Evolutionary conservation across 2,797 vertebrate species (phyloP), one percentile per base, ranked within the genome.

Genomic region (Leptoclinus maculatus): DNA sequence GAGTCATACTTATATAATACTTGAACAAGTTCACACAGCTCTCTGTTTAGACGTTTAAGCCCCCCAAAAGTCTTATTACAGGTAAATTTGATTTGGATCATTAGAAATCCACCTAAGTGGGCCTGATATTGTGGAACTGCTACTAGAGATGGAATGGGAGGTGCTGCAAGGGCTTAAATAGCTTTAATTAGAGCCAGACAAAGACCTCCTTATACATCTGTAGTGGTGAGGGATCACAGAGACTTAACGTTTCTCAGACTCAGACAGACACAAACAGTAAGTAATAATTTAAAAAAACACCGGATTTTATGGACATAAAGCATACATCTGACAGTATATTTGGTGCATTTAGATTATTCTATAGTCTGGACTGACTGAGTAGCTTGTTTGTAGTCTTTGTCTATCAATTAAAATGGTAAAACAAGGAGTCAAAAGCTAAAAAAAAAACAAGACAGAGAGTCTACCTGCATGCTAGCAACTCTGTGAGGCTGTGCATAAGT

Each of bases 151-250:
- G 29, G 47, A 62, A 64, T 17, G 53, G 85, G 87, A 80, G 71
- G 76, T 79, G 80, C 85, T 80, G 79, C 74, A 8, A 34, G 14
- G 56, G 75, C 74, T 89, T 90, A 82, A 90, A 87, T 79, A 78
- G 72, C 64, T 91, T 87, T 85, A 90, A 91, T 89, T 87, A 89
- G 75, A 88, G 51, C 81, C 85, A 88, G 82, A 93, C 86, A 90
- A 86, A 92, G 79, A 80, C 66, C 71, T 85, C 80, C 66, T 87
- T 86, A 83, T 89, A 74, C 67, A 84, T 88, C 49, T 83, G 75
- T 38, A 74, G 54, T 14, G 8, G 81, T 36, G 57, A 67, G 71
- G 83, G 78, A 81, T 87, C 66, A 72, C 60, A 75, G 64, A 34
- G 75, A 78, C 43, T 84, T 84, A 72, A 51, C 19, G 72, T 70